A percentile compares a stretch with the other conserved stretches of the same genome.
These are phyloP conservation scores for Neogobius melanostomus DNA, from an alignment of 2,113 vertebrate species.

Conservation along the genomic window DNA sequence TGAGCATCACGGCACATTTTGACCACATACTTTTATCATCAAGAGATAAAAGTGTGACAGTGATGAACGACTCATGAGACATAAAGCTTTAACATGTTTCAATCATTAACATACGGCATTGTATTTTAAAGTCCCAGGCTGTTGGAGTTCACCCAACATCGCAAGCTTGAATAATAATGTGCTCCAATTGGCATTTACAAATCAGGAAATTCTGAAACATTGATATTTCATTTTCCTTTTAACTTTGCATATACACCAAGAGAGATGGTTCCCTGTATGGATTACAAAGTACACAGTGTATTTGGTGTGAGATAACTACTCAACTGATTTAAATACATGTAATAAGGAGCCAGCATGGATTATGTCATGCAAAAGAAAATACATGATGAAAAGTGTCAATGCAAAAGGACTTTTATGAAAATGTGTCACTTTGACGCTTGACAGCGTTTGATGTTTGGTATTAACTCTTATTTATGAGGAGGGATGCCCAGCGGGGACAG, in stretches of 20 bases:
- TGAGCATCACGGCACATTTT: too few species aligned
- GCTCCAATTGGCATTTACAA: neutral
- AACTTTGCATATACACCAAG: neutral
- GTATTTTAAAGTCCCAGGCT: too few species aligned
- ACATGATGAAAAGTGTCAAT: constrained; percentile 16
- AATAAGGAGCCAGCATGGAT: constrained; percentile 50
- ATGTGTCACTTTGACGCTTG: constrained; percentile 42
- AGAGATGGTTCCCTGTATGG: neutral
- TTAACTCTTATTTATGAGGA: constrained; percentile 47
- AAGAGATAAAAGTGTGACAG: neutral
- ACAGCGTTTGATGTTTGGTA: constrained; percentile 44
- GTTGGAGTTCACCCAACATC: too few species aligned
- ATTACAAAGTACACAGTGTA: constrained; percentile 26
- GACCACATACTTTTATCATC: neutral
- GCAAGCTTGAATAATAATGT: too few species aligned
- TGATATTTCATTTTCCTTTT: neutral
- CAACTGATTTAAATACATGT: constrained; percentile 63
- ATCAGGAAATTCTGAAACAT: neutral
- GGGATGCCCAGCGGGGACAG: constrained; percentile 21
- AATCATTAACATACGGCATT: too few species aligned
- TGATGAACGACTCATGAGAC: neutral
- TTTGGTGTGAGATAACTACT: constrained; percentile 56
- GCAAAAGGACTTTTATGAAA: constrained; percentile 44
- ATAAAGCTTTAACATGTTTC: neutral
- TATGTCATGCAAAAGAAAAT: constrained; percentile 28